Evolutionary conservation across 2,888 invertebrate genomes (phyloP).

Genomic region (Trichopoda pennipes): DNA sequence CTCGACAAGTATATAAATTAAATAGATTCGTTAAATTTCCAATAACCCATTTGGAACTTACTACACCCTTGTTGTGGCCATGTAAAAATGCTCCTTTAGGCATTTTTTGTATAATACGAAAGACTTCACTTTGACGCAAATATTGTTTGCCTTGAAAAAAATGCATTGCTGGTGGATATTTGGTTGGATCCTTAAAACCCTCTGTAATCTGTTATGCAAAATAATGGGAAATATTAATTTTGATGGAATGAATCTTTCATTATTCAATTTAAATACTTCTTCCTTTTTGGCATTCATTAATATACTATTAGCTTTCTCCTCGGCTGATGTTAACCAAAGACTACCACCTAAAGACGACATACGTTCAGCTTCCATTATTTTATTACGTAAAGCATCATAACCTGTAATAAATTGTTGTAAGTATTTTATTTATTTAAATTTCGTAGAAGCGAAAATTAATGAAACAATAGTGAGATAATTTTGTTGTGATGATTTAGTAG

Average conservation of each 20-base stretch:
- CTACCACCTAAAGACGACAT: conserved; percentile 77
- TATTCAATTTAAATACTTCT: conserved; percentile 70
- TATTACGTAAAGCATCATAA: conserved; percentile 78
- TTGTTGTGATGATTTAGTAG: no score
- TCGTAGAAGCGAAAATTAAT: not conserved
- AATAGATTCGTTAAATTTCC: conserved; percentile 82
- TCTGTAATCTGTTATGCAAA: conserved; percentile 73
- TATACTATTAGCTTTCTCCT: conserved; percentile 79
- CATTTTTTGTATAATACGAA: conserved; percentile 83
- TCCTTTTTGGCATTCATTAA: conserved; percentile 80
- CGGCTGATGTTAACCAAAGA: conserved; percentile 77
- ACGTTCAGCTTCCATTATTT: conserved; percentile 79
- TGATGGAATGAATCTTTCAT: not conserved
- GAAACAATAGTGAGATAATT: not conserved
- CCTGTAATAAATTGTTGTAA: conserved; percentile 71
- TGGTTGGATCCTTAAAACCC: conserved; percentile 77
- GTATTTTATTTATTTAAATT: conserved; percentile 5
- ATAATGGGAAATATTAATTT: not conserved
- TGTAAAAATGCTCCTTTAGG: conserved; percentile 85
- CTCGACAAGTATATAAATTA: conserved; percentile 78
- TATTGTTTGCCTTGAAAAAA: conserved; percentile 82
- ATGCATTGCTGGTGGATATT: conserved; percentile 83
- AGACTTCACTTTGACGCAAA: conserved; percentile 83
- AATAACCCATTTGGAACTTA: conserved; percentile 82
- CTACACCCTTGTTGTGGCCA: conserved; percentile 83